Evolutionary conservation across 2,113 vertebrate genomes (phyloP).

Genomic region (Xenus cinereus): DNA sequence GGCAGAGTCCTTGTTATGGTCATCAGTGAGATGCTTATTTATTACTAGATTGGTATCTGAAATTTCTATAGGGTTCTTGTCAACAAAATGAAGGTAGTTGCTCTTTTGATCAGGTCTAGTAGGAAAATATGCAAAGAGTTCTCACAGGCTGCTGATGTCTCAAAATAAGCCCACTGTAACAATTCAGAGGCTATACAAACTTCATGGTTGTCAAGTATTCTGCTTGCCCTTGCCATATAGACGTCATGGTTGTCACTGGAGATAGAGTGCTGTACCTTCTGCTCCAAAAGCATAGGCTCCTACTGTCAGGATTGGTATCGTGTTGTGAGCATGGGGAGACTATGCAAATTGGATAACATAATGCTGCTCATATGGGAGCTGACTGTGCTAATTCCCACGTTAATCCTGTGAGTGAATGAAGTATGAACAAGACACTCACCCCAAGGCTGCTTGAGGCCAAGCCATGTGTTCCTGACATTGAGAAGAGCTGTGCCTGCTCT

Average conservation of each 20-base stretch:
- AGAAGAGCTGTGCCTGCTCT: not conserved
- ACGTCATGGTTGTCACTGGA: constrained; percentile 70
- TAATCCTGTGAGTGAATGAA: not conserved
- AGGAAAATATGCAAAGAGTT: constrained; percentile 26
- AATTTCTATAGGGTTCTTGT: constrained; percentile 34
- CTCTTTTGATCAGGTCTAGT: constrained; percentile 50
- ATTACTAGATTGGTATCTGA: constrained; percentile 28
- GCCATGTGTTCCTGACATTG: not conserved
- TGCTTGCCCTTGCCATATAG: constrained; percentile 47
- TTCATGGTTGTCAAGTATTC: constrained; percentile 70
- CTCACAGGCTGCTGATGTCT: constrained; percentile 58
- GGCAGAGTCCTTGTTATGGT: constrained; percentile 45
- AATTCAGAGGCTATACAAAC: constrained; percentile 51
- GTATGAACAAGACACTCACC: not conserved
- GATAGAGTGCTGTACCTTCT: constrained; percentile 53
- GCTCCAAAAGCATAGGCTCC: not conserved
- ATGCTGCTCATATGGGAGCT: constrained; percentile 35
- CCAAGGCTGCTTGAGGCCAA: not conserved
- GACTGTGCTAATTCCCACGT: constrained; percentile 23
- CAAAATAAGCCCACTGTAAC: constrained; percentile 64
- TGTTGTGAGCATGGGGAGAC: not conserved
- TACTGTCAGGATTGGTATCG: constrained; percentile 15
- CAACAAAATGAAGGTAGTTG: constrained; percentile 26
- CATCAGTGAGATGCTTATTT: constrained; percentile 49
- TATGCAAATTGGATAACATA: constrained; percentile 48